Base-by-base conservation (phyloP, 92 coral and sea anemone species). In the Epizoanthus rinbou region DNA sequence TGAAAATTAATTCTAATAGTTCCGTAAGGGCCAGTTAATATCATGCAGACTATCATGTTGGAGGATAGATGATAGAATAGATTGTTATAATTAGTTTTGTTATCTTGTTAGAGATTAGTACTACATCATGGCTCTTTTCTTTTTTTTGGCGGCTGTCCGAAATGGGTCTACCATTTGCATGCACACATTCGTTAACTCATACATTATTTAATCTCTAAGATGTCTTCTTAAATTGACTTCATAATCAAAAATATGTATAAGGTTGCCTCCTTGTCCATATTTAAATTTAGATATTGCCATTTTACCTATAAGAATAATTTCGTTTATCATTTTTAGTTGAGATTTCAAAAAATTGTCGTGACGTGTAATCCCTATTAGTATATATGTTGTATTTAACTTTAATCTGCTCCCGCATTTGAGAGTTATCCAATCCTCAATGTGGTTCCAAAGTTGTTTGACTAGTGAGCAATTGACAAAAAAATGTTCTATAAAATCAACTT, bases 121-220 rank as follows among this genome's bases (percentile, higher is more conserved):
- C 68, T 63, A 63, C 68, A 4, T 63, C 68, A 4, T 18, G 22
- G 68, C 68, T 63, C 68, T 63, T 63, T 63, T 63, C 68, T 4
- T 1, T 63, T 63, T 63, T 63, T 35, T 35, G 39, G 39, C 39
- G 39, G 39, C 39, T 35, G 39, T 35, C 39, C 39, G 39, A 35
- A 35, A 35, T 63, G 68, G 25, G 68, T 63, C 68, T 63, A 63
- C 25, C 68, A 4, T 18, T 63, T 63, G 68, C 68, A 63, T 63
- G 68, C n/a, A n/a, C 68, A 63, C 68, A 63, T 63, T 63, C 68
- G 68, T 63, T 63, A 63, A 63, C 68, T 63, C 68, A 63, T 63
- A 63, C 68, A 63, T 63, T 63, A 4, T 4, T 63, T 63, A 63
- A 63, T 63, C 68, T 63, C 68, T 63, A 63, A 63, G 68, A 63